A percentile compares a stretch with the other conserved stretches of the same genome.
Evolutionary conservation across 2,113 vertebrate genomes (phyloP).

Genomic region (Trichechus manatus): DNA sequence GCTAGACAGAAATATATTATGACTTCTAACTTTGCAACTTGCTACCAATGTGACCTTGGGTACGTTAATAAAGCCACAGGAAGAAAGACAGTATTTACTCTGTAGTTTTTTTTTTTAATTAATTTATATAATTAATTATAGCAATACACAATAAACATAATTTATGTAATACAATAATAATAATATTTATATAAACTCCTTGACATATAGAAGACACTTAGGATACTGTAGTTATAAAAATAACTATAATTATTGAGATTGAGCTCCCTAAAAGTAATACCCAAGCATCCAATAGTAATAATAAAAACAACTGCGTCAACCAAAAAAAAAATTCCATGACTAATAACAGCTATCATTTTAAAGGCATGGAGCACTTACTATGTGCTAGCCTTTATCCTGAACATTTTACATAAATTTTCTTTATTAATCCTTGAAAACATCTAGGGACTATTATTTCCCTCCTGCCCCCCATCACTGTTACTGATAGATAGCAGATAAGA

Average conservation of each 20-base stretch:
- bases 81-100: neutral
- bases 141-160: neutral
- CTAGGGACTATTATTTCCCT: neutral
- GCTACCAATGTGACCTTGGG: neutral
- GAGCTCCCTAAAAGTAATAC: neutral
- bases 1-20: neutral
- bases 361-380: neutral
- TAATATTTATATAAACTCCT: neutral
- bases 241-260: neutral
- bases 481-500: neutral
- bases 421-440: neutral
- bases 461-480: neutral
- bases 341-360: neutral
- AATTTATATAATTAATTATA: neutral
- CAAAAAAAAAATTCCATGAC: neutral
- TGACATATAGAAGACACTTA: neutral
- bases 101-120: neutral
- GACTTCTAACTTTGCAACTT: neutral
- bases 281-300: neutral
- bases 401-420: neutral
- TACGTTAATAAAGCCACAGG: neutral
- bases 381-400: neutral
- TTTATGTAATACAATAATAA: neutral
- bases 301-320: neutral
- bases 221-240: neutral